Base-by-base conservation (phyloP, 2,113 vertebrate genomes). In the Scortum barcoo region DNA sequence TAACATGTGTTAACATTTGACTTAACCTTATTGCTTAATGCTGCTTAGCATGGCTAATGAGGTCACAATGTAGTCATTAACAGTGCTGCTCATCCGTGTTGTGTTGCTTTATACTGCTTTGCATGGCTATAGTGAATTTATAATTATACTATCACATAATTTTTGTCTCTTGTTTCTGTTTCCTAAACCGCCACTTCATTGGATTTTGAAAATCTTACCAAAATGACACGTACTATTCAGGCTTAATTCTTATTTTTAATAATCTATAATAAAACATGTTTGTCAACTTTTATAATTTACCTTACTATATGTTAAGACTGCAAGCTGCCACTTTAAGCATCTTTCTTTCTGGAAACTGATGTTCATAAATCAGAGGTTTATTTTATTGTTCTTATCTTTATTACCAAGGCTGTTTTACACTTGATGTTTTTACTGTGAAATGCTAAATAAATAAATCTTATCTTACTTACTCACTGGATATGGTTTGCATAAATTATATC, bases 361-460 rank as follows among this genome's bases (percentile, higher is more conserved):
- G 42, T 17, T 40, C 46, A 80, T 65, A 11, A 51, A 33, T 65
- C 24, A 48, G 62, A 42, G 1, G 8, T 44, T 42, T 8, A 2
- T 58, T 57, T 44, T 58, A 17, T 58, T 72, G 16, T 24, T 75
- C 20, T 74, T 38, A 13, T 42, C 2, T 58, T 24, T 24, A 76
- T n/a, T 42, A 28, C 17, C 40, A 19, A 20, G 28, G 9, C 26
- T 51, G 44, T 51, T 51, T 51, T 5, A 38, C 51, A 62, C 36
- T 24, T 40, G 1, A 75, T 62, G 30, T 53, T 40, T 73, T 50
- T 40, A 48, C 4, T 24, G 13, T 60, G 1, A 58, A 58, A 24
- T 5, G 63, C 3, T 48, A 20, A 12, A 30, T 22, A 50, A 66
- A 20, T 48, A 67, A 19, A 30, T 30, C 9, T 42, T 68, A 20